Evolutionary conservation across 2,797 vertebrate genomes (phyloP), one percentile per base, ranked within the genome.

Genomic region (Eidolon dupreanum): DNA sequence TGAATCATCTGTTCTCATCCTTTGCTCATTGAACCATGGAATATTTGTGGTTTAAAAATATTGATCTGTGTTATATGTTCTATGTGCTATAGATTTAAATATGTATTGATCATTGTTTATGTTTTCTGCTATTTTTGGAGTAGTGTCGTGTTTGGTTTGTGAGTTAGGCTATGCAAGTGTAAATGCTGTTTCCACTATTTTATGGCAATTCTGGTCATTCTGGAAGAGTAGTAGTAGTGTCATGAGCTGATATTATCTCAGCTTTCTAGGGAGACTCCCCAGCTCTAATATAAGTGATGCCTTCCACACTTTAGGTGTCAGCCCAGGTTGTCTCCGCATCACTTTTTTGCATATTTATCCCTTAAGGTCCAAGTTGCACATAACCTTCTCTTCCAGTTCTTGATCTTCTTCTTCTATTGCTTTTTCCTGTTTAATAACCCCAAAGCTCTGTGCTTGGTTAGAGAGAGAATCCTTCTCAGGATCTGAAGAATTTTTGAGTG

Each of bases 101-200:
- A 5, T 74, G 24, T 55, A 43, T 91, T 77, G 16, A 53, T 90
- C 12, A 43, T 59, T 79, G 36, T 59, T 79, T 79, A 61, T 74
- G 63, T 82, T 93, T 93, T 77, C 26, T 84, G 41, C 2, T 78
- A 3, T 53, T 92, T 95, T 92, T 95, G 55, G 38, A 95, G 28
- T 17, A 63, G 19, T 17, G 8, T 70, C 66, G 84, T 92, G 43
- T 70, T 90, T 90, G 24, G 19, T 36, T 87, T 77, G 26, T 59
- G 57, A 22, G 17, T 49, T 79, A 83, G 70, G 79, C 2, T 1
- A 61, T 86, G 19, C 65, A 55, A 86, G 10, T 33, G 4, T n/a
- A 49, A 41, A 87, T 74, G 49, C 6, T 46, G 55, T 92, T 89
- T 61, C 41, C 71, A 51, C 41, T 90, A 75, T 74, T 74, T 63